Evolutionary conservation across 2,888 invertebrate genomes (phyloP), one percentile per base, ranked within the genome.

Genomic region (Trilocha varians): DNA sequence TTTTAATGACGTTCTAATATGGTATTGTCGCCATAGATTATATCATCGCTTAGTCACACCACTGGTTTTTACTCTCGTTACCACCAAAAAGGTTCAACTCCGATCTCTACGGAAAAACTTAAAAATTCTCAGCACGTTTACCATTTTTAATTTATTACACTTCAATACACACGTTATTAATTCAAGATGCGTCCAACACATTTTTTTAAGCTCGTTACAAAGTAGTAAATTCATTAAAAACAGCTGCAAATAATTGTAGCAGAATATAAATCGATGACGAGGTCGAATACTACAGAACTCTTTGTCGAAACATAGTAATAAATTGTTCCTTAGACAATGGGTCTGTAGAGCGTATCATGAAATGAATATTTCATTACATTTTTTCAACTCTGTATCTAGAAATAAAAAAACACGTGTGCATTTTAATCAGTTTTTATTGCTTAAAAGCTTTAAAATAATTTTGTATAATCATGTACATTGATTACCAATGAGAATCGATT

Each of bases 291-390:
- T 52, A 53, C 51, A 52, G 51, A 42, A 52, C 53, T 55, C 57
- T 57, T 61, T 59, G 65, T 63, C 38, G 46, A 41, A 55, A 40
- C 50, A 45, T 46, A 39, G 53, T 55, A 40, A 70, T 80, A 78
- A 78, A 78, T 77, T 62, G 47, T 60, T 43, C 41, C 50, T 53
- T 49, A 65, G 65, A 78, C 78, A 76, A 78, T 72, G 61, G 69
- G 53, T 57, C 50, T 56, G 61, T 59, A 50, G 53, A 59, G 59
- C 59, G 49, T 48, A 47, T 66, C 70, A 72, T 74, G 70, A 72
- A 60, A 76, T 77, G 72, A 77, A 78, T 78, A 71, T 72, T 77
- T 71, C 68, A 77, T 71, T 57, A 49, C 47, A 59, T 71, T 70
- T 70, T 68, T 66, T 52, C 47, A 34, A 44, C 45, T 16, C 44